Evolutionary conservation across 2,113 vertebrate genomes (phyloP).

Genomic region (Isichthys henryi): DNA sequence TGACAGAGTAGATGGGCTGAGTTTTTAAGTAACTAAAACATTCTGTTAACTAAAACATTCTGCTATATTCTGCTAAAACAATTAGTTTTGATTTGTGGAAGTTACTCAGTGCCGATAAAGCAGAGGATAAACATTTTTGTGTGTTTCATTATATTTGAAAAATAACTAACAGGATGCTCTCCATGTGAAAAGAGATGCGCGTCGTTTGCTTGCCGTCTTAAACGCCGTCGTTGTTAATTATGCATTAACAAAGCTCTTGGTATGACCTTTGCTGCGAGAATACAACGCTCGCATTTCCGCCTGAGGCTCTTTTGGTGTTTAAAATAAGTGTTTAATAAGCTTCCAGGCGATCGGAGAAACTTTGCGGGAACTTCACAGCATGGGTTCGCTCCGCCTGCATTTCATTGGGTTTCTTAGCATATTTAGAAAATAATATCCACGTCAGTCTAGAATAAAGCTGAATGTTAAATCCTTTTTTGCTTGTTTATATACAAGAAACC

Average conservation of each 20-base stretch:
- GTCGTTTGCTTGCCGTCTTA: background rate
- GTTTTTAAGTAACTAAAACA: background rate
- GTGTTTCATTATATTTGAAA: background rate
- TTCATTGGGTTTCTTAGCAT: background rate
- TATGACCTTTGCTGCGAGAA: background rate
- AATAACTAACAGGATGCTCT: background rate
- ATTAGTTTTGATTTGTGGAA: background rate
- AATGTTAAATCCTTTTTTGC: conserved; percentile 8
- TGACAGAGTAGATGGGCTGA: background rate
- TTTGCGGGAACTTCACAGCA: background rate
- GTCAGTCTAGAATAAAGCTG: conserved; percentile 1
- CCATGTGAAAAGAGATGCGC: background rate
- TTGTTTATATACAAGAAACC: conserved; percentile 14
- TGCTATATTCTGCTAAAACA: background rate
- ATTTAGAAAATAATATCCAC: background rate
- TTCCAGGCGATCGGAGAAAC: background rate
- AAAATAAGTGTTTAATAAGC: background rate
- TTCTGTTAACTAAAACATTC: background rate
- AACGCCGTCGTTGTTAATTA: background rate
- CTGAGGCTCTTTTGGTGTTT: background rate
- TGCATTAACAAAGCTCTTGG: background rate
- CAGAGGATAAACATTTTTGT: background rate
- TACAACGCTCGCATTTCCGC: background rate
- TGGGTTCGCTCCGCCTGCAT: background rate
- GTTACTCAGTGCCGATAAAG: background rate